Conservation (phyloP, 1,140 invertebrate species). For the Drosophila mauritiana region DNA sequence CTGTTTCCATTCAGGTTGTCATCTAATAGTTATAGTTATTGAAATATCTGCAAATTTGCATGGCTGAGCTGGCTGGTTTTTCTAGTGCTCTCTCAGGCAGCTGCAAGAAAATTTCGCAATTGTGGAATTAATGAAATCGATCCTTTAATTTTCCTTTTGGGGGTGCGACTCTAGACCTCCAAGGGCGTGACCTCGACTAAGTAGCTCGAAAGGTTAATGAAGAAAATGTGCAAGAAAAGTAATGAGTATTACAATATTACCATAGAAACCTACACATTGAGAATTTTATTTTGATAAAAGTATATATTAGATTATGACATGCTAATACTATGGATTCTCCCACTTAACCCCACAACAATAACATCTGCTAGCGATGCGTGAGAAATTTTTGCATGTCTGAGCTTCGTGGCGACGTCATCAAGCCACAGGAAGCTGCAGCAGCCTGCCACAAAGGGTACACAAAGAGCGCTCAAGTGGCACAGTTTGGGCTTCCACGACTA, state of each 20-base stretch:
- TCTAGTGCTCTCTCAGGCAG: constrained; percentile 24
- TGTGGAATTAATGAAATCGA: constrained; percentile 59
- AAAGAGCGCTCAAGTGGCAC: constrained; percentile 56
- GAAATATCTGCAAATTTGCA: constrained; percentile 58
- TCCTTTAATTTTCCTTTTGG: constrained; percentile 45
- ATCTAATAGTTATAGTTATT: constrained; percentile 50
- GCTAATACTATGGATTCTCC: neutral
- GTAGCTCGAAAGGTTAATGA: constrained; percentile 22
- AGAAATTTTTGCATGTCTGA: constrained; percentile 69
- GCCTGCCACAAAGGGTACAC: constrained; percentile 49
- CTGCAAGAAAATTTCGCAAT: constrained; percentile 26
- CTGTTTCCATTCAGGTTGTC: constrained; percentile 70
- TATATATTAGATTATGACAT: too few relatives aligned
- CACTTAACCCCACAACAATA: constrained; percentile 9
- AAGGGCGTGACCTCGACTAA: constrained; percentile 59
- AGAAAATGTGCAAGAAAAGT: neutral
- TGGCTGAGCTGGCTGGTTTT: constrained; percentile 50
- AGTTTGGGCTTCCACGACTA: constrained; percentile 53
- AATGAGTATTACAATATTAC: neutral
- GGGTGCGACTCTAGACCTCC: constrained; percentile 45
- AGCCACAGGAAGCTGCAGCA: constrained; percentile 72
- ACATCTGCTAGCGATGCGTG: constrained; percentile 72
- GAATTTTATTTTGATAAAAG: too few relatives aligned
- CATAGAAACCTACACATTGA: neutral
- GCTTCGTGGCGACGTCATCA: constrained; percentile 52